Evolutionary conservation across 92 coral and sea anemone genomes (phyloP).

Genomic region (Epizoanthus ramosus): DNA sequence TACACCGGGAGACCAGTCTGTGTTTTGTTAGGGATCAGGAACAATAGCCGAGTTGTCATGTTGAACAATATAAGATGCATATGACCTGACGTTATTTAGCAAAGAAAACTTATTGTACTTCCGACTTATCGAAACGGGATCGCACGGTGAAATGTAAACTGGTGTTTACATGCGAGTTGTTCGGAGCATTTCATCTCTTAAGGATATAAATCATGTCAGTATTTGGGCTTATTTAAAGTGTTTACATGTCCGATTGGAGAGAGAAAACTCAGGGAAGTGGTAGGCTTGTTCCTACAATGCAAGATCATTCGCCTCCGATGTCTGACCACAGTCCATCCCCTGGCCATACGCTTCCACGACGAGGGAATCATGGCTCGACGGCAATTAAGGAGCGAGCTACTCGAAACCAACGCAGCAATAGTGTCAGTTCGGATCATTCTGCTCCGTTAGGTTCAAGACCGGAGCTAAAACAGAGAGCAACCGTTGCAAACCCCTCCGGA

Average conservation of each 20-base stretch:
- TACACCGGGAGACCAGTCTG: constrained; percentile 50
- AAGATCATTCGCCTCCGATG: neutral
- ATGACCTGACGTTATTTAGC: constrained; percentile 55
- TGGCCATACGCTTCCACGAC: too few relatives aligned
- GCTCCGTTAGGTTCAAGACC: neutral
- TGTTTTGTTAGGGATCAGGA: constrained; percentile 47
- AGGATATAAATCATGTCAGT: neutral
- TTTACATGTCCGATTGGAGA: constrained; percentile 27
- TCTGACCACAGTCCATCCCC: neutral
- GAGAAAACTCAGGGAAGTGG: constrained; percentile 2
- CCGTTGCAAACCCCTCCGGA: neutral
- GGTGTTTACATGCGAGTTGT: constrained; percentile 14
- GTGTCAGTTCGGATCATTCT: neutral
- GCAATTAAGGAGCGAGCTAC: neutral
- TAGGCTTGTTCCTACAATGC: neutral
- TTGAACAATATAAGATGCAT: constrained; percentile 58
- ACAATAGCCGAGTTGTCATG: constrained; percentile 59
- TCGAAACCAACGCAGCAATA: neutral
- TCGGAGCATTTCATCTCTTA: constrained; percentile 9
- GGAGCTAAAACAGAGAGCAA: constrained; percentile 21
- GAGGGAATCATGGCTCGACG: neutral
- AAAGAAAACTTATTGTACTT: constrained; percentile 43
- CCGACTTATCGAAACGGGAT: constrained; percentile 14
- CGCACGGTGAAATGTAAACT: constrained; percentile 20
- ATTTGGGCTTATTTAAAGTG: constrained; percentile 23